phyloP scores from a whole-genome alignment of 2,888 invertebrate species.

The Elegia similella region DNA sequence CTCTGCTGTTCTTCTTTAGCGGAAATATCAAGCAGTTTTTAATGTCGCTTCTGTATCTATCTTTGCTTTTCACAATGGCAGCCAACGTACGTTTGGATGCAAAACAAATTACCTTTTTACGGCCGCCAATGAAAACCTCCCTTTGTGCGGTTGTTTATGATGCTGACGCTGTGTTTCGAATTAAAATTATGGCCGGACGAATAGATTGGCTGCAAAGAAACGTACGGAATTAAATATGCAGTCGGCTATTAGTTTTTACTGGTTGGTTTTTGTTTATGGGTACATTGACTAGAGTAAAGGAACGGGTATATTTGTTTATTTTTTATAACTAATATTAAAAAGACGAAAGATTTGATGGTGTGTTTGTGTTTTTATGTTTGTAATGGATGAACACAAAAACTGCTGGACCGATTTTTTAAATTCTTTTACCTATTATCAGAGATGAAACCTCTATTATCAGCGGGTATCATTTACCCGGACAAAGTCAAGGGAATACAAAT shows the following conservation, averaged over 20 bases:
- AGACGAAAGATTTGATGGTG: too few species aligned
- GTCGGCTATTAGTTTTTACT: neutral
- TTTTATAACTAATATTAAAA: too few species aligned
- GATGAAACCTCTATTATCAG: too few species aligned
- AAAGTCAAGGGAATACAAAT: too few species aligned
- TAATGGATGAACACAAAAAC: too few species aligned
- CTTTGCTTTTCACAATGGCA: neutral
- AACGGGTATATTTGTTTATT: neutral
- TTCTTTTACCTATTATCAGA: too few species aligned
- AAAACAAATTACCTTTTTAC: constrained; percentile 10
- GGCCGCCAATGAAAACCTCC: neutral
- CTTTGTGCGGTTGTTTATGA: constrained; percentile 2
- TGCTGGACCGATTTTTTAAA: too few species aligned
- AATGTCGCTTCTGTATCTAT: neutral
- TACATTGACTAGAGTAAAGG: neutral
- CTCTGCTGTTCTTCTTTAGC: too few species aligned
- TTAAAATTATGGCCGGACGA: constrained; percentile 1
- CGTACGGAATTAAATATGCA: neutral
- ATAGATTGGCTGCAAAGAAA: constrained; percentile 5
- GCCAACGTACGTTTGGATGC: neutral
- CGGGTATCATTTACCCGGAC: too few species aligned
- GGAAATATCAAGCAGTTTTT: too few species aligned
- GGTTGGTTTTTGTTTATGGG: neutral
- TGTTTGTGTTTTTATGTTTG: too few species aligned
- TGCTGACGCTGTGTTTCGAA: neutral